A percentile compares a stretch with the other conserved stretches of the same genome.
Evolutionary conservation across 1,140 invertebrate species (phyloP).

Genomic region (Atta cephalotes): DNA sequence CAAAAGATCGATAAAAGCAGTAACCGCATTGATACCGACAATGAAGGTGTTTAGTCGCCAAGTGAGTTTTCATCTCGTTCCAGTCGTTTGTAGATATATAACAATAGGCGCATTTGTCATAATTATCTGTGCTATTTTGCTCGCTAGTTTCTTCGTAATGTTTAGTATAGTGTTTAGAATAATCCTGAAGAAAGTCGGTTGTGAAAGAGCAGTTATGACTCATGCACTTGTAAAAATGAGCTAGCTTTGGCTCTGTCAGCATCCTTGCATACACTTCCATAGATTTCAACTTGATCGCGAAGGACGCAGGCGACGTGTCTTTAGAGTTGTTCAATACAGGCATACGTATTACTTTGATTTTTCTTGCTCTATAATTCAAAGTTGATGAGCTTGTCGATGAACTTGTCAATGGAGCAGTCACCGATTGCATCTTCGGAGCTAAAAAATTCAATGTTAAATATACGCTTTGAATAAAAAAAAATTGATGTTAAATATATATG

Average conservation of each 20-base stretch:
- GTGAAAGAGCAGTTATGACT: constrained; percentile 85
- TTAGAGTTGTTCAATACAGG: constrained; percentile 63
- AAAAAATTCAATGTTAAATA: constrained; percentile 26
- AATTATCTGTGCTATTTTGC: constrained; percentile 65
- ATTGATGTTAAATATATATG: not conserved
- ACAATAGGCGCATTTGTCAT: constrained; percentile 85
- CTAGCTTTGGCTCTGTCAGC: constrained; percentile 79
- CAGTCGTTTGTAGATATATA: constrained; percentile 69
- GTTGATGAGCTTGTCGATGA: constrained; percentile 17
- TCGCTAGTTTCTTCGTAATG: constrained; percentile 76
- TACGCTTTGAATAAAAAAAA: not conserved
- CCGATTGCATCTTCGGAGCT: constrained; percentile 13
- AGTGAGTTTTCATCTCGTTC: constrained; percentile 79
- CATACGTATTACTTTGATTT: constrained; percentile 72
- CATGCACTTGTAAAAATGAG: constrained; percentile 88
- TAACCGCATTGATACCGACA: constrained; percentile 87
- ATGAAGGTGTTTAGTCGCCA: constrained; percentile 85
- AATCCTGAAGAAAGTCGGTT: constrained; percentile 75
- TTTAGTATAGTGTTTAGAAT: constrained; percentile 81
- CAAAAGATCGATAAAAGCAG: constrained; percentile 87
- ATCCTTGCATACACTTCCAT: constrained; percentile 78
- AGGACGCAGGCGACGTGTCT: constrained; percentile 33
- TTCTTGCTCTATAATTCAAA: constrained; percentile 68
- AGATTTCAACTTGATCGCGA: constrained; percentile 76
- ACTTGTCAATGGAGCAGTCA: constrained; percentile 5